Evolutionary conservation across 2,797 vertebrate species (phyloP).

Genomic region (Echeneis naucrates): DNA sequence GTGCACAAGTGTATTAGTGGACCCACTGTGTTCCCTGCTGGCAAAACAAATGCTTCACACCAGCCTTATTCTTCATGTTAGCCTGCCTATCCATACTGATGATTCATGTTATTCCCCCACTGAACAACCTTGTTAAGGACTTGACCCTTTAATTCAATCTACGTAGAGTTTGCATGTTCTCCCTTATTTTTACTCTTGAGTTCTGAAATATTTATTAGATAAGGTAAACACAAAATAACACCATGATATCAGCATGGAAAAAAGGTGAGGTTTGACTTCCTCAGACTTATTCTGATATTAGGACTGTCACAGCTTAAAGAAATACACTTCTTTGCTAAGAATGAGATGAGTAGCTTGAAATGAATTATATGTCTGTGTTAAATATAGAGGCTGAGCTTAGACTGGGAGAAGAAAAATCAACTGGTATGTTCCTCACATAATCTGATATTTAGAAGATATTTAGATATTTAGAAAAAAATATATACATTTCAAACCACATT

Average conservation of each 20-base stretch:
- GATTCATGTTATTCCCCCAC: background rate
- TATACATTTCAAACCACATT: background rate
- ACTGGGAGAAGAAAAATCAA: background rate
- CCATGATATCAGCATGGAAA: background rate
- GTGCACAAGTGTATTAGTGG: conserved; percentile 32
- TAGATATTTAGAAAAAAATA: background rate
- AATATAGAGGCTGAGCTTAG: background rate
- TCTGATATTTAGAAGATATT: background rate
- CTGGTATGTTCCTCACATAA: background rate
- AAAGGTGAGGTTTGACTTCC: too few relatives aligned
- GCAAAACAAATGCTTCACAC: conserved; percentile 40
- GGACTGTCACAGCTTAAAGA: background rate
- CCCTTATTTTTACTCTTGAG: too few relatives aligned
- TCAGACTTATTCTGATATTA: too few relatives aligned
- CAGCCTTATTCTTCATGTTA: too few relatives aligned
- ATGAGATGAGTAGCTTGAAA: too few relatives aligned
- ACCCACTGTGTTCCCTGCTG: conserved; percentile 44
- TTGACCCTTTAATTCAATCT: too few relatives aligned
- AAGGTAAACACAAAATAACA: background rate
- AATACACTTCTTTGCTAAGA: too few relatives aligned
- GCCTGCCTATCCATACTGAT: background rate
- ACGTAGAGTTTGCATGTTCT: too few relatives aligned
- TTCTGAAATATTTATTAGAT: too few relatives aligned
- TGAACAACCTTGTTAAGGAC: background rate
- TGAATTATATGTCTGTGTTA: background rate